These are phyloP conservation scores for Drosophila ohnishii DNA, from an alignment of 1,140 invertebrate genomes.

Conservation along the genomic window DNA sequence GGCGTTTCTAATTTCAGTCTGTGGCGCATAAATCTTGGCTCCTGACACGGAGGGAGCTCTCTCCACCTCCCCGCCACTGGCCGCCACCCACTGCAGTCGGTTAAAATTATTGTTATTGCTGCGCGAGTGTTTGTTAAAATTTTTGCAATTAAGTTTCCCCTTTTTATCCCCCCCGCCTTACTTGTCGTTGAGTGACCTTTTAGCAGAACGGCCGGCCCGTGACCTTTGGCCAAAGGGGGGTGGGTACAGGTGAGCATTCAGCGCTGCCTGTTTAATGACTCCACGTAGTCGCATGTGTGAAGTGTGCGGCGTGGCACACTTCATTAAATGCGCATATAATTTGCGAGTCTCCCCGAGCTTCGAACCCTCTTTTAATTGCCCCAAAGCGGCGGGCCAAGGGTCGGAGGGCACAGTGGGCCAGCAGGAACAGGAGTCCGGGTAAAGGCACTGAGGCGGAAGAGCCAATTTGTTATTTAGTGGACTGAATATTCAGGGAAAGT, in stretches of 20 bases:
- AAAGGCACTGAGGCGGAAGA: not conserved
- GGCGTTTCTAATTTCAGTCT: conserved; percentile 72
- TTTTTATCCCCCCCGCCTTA: conserved; percentile 40
- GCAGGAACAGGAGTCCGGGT: not conserved
- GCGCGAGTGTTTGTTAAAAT: conserved; percentile 69
- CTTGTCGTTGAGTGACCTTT: conserved; percentile 65
- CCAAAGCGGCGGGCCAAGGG: not conserved
- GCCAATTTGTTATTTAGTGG: not conserved
- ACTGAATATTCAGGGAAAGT: not conserved
- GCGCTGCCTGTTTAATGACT: conserved; percentile 53
- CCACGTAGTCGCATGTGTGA: conserved; percentile 70
- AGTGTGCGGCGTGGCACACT: conserved; percentile 53
- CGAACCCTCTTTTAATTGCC: conserved; percentile 65
- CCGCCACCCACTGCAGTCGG: conserved; percentile 42
- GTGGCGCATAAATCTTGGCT: conserved; percentile 64
- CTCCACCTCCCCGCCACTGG: not conserved
- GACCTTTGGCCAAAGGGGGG: conserved; percentile 40
- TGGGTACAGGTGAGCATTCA: not conserved
- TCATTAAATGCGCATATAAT: conserved; percentile 75
- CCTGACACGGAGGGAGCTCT: conserved; percentile 13
- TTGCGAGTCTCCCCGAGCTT: conserved; percentile 56
- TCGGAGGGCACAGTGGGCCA: conserved; percentile 12
- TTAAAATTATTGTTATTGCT: conserved; percentile 74
- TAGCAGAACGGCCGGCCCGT: conserved; percentile 41
- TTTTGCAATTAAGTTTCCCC: conserved; percentile 69